Evolutionary conservation across 2,113 vertebrate genomes (phyloP).

Genomic region (Lichenostomus cassidix): DNA sequence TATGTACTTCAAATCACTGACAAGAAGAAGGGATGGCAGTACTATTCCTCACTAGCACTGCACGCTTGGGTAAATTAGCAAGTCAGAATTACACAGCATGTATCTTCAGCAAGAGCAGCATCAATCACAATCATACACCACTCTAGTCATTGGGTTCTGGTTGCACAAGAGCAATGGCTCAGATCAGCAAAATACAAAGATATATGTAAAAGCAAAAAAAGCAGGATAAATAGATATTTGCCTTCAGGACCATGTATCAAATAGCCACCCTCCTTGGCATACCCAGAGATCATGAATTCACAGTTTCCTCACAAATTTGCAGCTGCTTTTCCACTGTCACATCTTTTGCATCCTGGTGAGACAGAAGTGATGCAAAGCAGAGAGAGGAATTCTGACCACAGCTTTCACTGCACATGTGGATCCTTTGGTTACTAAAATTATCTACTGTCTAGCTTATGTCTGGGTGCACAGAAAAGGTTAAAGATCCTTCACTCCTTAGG

Average conservation of each 20-base stretch:
- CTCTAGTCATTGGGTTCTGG: background rate
- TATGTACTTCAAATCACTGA: accelerated
- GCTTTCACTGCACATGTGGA: background rate
- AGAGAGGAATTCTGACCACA: background rate
- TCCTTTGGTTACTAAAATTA: background rate
- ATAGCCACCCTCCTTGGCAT: background rate
- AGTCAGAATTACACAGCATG: background rate
- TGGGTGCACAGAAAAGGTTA: background rate
- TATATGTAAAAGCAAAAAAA: background rate
- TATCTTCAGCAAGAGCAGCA: background rate
- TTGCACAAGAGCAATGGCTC: background rate
- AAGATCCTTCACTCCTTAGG: background rate
- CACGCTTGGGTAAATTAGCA: background rate
- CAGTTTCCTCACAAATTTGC: background rate
- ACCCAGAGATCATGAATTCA: background rate
- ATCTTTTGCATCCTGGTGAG: background rate
- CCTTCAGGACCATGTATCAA: background rate
- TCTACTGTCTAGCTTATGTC: background rate
- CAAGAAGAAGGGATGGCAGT: background rate
- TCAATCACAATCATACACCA: background rate
- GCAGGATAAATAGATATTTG: background rate
- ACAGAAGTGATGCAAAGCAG: background rate
- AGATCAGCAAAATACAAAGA: background rate
- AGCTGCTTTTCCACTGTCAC: background rate
- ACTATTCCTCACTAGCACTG: background rate